These are phyloP conservation scores for Geopemphigus sp. DNA, from an alignment of 1,140 invertebrate species.

Conservation along the genomic window DNA sequence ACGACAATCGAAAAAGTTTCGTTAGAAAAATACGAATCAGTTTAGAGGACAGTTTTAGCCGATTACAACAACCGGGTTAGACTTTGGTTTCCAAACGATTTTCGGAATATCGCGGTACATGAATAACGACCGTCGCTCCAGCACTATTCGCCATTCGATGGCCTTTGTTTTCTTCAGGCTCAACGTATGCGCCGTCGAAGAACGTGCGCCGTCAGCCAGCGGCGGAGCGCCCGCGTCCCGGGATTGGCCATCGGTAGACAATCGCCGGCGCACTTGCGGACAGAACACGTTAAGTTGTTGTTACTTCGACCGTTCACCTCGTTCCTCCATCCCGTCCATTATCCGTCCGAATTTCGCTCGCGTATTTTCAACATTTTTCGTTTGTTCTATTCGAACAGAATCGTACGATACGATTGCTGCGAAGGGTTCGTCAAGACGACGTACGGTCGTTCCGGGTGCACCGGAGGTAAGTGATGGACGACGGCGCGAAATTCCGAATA, in stretches of 20 bases:
- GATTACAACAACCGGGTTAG: too few relatives aligned
- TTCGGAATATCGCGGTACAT: too few relatives aligned
- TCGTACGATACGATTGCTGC: constrained; percentile 60
- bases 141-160: too few relatives aligned
- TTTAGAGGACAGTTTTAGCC: too few relatives aligned
- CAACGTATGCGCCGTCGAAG: constrained; percentile 35
- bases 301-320: neutral
- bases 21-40: too few relatives aligned
- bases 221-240: neutral
- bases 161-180: too few relatives aligned
- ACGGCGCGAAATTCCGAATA: too few relatives aligned
- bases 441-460: constrained; percentile 57
- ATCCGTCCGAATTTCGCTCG: too few relatives aligned
- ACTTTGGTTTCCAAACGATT: too few relatives aligned
- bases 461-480: constrained; percentile 58
- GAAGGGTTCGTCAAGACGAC: constrained; percentile 58
- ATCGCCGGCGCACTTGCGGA: constrained; percentile 7
- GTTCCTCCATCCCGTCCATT: too few relatives aligned
- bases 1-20: too few relatives aligned
- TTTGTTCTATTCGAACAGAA: constrained; percentile 54
- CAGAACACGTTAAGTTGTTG: constrained; percentile 7
- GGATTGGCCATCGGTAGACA: neutral
- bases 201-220: neutral
- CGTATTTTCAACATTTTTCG: neutral
- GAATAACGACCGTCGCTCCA: too few relatives aligned